Evolutionary conservation across 2,113 vertebrate genomes (phyloP).

Genomic region (Ptyas mucosa): DNA sequence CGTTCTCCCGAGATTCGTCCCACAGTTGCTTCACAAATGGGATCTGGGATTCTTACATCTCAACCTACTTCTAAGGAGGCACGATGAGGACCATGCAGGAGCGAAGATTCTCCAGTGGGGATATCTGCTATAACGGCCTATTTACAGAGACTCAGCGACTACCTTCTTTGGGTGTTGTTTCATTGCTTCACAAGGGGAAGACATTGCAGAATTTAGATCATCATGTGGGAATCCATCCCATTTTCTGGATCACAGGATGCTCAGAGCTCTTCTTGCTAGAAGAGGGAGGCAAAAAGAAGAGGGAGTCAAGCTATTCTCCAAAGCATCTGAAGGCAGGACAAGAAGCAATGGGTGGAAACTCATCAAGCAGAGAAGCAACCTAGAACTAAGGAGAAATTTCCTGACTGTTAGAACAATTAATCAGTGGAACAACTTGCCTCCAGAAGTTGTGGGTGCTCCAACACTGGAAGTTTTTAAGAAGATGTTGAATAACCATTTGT

Average conservation of each 20-base stretch:
- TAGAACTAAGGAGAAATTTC: no score
- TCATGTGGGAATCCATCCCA: not conserved
- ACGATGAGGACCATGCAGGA: not conserved
- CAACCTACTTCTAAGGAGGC: not conserved
- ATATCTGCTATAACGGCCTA: not conserved
- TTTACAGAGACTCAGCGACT: not conserved
- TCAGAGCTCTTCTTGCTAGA: not conserved
- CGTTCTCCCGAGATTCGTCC: not conserved
- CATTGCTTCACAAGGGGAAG: not conserved
- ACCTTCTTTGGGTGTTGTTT: not conserved
- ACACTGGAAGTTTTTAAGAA: no score
- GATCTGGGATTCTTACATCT: not conserved
- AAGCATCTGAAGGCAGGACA: no score
- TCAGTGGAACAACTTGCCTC: no score
- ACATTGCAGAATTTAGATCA: not conserved
- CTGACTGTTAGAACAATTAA: no score
- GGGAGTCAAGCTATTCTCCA: no score
- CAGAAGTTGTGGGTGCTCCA: no score
- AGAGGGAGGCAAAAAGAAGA: no score
- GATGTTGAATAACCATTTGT: no score
- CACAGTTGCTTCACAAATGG: not conserved
- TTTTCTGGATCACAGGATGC: not conserved
- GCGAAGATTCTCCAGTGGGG: not conserved
- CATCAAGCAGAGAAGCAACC: no score
- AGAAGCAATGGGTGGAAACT: no score